Percentiles rank a stretch among this genome's conserved stretches.
Conservation (phyloP, 1,140 invertebrate species). For the Phocides pigmalion region DNA sequence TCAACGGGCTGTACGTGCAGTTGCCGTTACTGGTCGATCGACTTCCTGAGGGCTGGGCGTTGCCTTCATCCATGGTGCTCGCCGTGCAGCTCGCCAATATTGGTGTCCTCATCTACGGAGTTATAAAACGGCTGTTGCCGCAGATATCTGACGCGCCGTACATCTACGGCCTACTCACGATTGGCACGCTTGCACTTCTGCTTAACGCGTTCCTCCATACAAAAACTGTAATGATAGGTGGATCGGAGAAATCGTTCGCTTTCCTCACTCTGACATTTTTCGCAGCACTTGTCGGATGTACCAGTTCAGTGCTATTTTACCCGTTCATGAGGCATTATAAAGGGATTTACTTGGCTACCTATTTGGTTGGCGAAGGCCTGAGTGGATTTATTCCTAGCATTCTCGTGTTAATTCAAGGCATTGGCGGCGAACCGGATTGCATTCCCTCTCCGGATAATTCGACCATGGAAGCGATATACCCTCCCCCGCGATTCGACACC, state of each 20-base stretch:
- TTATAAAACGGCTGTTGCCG: constrained; percentile 80
- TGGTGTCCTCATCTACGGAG: constrained; percentile 89
- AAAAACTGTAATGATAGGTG: constrained; percentile 85
- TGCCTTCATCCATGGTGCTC: constrained; percentile 93
- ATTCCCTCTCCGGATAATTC: constrained; percentile 48
- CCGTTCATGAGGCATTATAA: constrained; percentile 95
- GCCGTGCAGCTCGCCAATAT: constrained; percentile 94
- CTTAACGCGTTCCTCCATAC: constrained; percentile 91
- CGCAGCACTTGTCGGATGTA: constrained; percentile 94
- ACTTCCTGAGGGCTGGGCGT: constrained; percentile 94
- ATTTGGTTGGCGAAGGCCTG: constrained; percentile 89
- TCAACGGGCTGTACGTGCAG: constrained; percentile 96
- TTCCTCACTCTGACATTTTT: constrained; percentile 91
- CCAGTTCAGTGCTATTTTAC: constrained; percentile 95
- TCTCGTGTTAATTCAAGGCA: constrained; percentile 92
- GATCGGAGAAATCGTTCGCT: constrained; percentile 87
- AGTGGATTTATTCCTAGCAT: constrained; percentile 95
- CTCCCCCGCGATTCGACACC: constrained; percentile 86
- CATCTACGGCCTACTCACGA: constrained; percentile 87
- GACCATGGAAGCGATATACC: constrained; percentile 55
- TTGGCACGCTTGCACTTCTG: constrained; percentile 87
- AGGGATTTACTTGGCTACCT: constrained; percentile 88
- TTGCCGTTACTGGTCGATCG: constrained; percentile 91
- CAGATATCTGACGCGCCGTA: constrained; percentile 85
- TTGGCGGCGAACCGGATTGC: constrained; percentile 87